Evolutionary conservation across 2,113 vertebrate species (phyloP).

Genomic region (Hymenochirus boettgeri): DNA sequence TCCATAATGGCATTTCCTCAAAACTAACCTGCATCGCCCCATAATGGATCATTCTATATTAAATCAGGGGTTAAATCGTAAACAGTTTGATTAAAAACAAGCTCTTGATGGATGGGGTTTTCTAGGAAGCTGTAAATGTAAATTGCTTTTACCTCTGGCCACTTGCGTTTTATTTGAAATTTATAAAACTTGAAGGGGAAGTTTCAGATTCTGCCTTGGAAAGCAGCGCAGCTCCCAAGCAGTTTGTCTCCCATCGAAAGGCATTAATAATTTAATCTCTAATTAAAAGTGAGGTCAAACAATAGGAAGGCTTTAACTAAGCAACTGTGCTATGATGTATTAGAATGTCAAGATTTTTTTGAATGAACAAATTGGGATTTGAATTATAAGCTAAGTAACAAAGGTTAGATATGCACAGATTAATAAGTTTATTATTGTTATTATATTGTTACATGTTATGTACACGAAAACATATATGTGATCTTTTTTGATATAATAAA

Average conservation of each 20-base stretch:
- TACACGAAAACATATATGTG: too few relatives aligned
- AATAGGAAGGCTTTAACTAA: conserved; percentile 69
- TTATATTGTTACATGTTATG: too few relatives aligned
- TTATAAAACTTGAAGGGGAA: conserved; percentile 58
- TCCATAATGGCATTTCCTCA: too few relatives aligned
- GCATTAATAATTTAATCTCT: conserved; percentile 82
- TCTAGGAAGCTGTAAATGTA: conserved; percentile 52
- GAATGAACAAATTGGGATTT: conserved; percentile 51
- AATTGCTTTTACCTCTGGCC: conserved; percentile 56
- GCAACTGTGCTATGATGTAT: conserved; percentile 56
- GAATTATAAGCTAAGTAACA: too few relatives aligned
- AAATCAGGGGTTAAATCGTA: conserved; percentile 41
- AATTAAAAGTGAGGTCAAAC: conserved; percentile 85
- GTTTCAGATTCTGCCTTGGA: conserved; percentile 55
- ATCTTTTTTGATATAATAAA: too few relatives aligned
- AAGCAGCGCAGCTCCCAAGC: conserved; percentile 54
- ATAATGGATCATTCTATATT: too few relatives aligned
- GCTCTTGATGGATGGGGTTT: conserved; percentile 53
- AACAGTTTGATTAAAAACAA: conserved; percentile 34
- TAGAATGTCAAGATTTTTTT: conserved; percentile 53
- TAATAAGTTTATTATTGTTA: too few relatives aligned
- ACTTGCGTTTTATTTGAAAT: conserved; percentile 62
- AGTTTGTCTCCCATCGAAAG: conserved; percentile 65
- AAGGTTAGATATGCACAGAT: too few relatives aligned
- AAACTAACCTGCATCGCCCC: too few relatives aligned